Conservation (phyloP, 1,140 invertebrate genomes). For the Heliconius nattereri region DNA sequence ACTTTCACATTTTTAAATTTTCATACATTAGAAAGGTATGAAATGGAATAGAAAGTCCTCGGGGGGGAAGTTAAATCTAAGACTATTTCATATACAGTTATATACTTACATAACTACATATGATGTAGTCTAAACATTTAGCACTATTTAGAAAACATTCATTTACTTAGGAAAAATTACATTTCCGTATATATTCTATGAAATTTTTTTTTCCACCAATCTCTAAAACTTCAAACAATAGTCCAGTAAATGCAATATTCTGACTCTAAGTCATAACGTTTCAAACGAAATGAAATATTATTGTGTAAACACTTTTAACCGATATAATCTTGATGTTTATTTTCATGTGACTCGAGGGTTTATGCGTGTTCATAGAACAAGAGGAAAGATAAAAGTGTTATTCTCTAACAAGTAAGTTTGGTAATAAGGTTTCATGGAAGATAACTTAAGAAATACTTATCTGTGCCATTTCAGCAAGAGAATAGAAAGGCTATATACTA, state of each 20-base stretch:
- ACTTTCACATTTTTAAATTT: no score
- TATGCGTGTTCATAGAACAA: conserved; percentile 12
- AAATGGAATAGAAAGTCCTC: background rate
- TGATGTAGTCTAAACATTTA: background rate
- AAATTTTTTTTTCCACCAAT: background rate
- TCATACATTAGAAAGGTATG: no score
- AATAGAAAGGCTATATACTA: no score
- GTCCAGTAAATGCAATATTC: background rate
- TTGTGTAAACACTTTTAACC: conserved; percentile 15
- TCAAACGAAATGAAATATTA: background rate
- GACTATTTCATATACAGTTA: background rate
- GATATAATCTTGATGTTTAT: conserved; percentile 12
- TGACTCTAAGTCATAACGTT: conserved; percentile 3
- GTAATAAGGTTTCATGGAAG: no score
- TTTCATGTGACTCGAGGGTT: conserved; percentile 4
- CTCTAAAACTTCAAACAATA: background rate
- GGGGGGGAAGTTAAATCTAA: background rate
- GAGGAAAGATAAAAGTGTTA: background rate
- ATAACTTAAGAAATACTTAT: no score
- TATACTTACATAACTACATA: background rate
- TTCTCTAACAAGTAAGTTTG: no score
- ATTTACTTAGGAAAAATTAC: background rate
- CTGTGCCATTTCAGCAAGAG: no score
- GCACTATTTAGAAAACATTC: background rate
- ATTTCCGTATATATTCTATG: background rate